Percentiles rank a stretch among this genome's conserved stretches.
Conservation (phyloP, 2,113 vertebrate species). For the Mus spicilegus region DNA sequence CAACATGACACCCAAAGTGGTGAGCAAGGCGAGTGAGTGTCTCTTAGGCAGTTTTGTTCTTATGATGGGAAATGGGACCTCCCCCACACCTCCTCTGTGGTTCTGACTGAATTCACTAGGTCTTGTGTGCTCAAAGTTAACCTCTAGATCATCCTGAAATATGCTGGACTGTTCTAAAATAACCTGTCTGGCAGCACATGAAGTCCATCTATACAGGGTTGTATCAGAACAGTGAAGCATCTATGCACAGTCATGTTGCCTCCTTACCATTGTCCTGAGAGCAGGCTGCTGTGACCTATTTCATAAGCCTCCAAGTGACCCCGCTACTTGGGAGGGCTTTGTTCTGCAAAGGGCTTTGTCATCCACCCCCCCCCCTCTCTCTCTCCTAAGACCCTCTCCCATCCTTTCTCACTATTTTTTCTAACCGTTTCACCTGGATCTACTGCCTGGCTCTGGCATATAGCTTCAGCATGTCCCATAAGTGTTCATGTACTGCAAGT, state of each 20-base stretch:
- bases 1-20: rapidly evolving
- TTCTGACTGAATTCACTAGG: not conserved
- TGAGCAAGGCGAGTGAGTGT: not conserved
- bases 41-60: not conserved
- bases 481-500: not conserved
- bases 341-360: too few species aligned
- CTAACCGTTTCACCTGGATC: not conserved
- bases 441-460: not conserved
- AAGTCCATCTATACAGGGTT: not conserved
- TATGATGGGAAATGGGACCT: not conserved
- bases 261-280: not conserved
- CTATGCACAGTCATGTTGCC: not conserved
- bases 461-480: not conserved
- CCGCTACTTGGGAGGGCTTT: not conserved
- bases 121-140: not conserved
- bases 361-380: too few species aligned
- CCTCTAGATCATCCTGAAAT: not conserved
- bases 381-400: too few species aligned
- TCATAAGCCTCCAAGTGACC: not conserved
- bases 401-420: not conserved
- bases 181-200: not conserved
- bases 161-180: not conserved
- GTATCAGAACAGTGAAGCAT: not conserved
- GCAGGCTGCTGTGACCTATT: not conserved
- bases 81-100: not conserved